phyloP scores from a whole-genome alignment of 2,113 vertebrate species.

The Oreocharis arfaki region DNA sequence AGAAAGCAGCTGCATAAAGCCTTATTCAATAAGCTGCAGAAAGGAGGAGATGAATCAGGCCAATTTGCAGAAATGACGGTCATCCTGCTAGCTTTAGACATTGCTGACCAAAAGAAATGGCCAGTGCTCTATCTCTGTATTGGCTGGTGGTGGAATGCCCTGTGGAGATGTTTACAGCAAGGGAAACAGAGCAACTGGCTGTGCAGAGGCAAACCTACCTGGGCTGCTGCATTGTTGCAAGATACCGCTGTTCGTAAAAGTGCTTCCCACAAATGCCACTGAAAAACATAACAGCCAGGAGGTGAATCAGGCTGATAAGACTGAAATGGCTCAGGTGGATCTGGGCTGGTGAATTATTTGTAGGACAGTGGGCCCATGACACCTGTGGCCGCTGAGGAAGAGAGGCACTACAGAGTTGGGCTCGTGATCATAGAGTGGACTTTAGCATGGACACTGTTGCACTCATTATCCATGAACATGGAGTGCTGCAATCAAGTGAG shows the following conservation, averaged over 20 bases:
- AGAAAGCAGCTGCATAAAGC: background rate
- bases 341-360: background rate
- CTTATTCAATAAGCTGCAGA: background rate
- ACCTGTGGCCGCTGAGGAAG: too few species aligned
- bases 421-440: rapidly evolving
- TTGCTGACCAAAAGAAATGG: background rate
- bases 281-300: background rate
- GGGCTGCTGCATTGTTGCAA: background rate
- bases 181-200: background rate
- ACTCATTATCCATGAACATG: background rate
- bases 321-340: background rate
- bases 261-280: background rate
- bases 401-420: background rate
- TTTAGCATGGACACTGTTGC: background rate
- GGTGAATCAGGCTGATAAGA: background rate
- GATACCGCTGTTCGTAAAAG: background rate
- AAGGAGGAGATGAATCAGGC: background rate
- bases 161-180: background rate
- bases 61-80: background rate
- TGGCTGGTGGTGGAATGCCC: background rate
- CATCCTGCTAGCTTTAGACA: background rate
- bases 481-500: background rate
- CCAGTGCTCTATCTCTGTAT: background rate
- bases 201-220: background rate
- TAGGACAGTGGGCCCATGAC: background rate